Evolutionary conservation across 2,113 vertebrate species (phyloP).

Genomic region (Chaetodon trifascialis): DNA sequence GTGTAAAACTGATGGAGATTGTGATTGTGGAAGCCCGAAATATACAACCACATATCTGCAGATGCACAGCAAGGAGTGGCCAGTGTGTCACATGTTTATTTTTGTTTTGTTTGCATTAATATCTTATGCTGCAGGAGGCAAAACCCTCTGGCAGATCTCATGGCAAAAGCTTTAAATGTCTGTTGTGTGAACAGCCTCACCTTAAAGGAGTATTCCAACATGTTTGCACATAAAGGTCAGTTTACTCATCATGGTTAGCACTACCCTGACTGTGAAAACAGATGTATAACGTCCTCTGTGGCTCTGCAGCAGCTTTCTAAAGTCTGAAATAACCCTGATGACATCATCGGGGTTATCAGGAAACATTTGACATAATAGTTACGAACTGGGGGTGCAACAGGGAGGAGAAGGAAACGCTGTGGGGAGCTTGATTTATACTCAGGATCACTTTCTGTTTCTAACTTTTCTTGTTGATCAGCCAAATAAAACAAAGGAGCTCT

Average conservation of each 20-base stretch:
- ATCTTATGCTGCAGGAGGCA: neutral
- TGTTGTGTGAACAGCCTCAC: neutral
- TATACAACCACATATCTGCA: neutral
- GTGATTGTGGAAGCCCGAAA: conserved; percentile 4
- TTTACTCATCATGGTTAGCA: neutral
- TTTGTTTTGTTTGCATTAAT: neutral
- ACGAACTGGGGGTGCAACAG: neutral
- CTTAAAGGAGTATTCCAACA: neutral
- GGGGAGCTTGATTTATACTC: neutral
- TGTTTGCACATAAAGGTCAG: neutral
- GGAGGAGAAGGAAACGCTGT: no score
- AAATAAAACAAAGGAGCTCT: no score
- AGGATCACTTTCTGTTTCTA: neutral
- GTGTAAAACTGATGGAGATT: neutral
- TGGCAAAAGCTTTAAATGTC: neutral
- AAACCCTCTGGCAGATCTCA: neutral
- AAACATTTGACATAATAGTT: neutral
- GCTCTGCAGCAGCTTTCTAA: neutral
- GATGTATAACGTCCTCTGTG: neutral
- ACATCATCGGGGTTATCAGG: neutral
- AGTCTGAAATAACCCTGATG: neutral
- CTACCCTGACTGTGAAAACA: neutral
- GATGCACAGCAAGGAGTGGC: neutral
- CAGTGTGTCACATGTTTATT: neutral
- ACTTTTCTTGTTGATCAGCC: neutral